Evolutionary conservation across 2,797 vertebrate species (phyloP).

Genomic region (Ibycter americanus): DNA sequence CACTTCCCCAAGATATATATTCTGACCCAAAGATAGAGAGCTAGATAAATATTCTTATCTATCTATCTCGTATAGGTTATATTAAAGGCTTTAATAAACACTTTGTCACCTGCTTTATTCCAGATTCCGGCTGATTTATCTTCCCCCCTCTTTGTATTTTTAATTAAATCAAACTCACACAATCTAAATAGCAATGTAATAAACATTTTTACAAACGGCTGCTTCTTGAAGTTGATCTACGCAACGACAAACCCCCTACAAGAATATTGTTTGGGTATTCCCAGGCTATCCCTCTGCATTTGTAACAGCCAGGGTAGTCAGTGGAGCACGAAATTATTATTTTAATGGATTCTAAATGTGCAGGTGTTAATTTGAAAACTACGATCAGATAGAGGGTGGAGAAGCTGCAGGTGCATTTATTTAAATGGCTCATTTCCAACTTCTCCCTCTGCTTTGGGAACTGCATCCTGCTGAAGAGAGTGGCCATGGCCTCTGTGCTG

Average conservation of each 20-base stretch:
- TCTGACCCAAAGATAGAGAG: background rate
- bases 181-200: background rate
- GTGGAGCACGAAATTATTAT: conserved; percentile 65
- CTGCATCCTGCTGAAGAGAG: background rate
- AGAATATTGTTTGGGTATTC: conserved; percentile 41
- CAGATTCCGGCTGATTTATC: background rate
- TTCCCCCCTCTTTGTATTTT: background rate
- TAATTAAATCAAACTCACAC: conserved; percentile 1
- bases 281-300: background rate
- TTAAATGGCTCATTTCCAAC: background rate
- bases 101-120: background rate
- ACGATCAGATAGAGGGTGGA: background rate
- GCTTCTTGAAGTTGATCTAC: background rate
- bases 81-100: background rate
- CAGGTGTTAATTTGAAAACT: conserved; percentile 60
- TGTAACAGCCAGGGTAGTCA: background rate
- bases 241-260: background rate
- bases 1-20: background rate
- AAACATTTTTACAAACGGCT: background rate
- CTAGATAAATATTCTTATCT: background rate
- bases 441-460: background rate
- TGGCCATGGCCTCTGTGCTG: fast-evolving
- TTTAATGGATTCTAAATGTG: conserved; percentile 59
- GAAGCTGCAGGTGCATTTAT: conserved; percentile 3
- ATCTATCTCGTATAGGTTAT: background rate